These are phyloP conservation scores for Lacanobia oleracea DNA, from an alignment of 2,888 invertebrate species.

Conservation along the genomic window DNA sequence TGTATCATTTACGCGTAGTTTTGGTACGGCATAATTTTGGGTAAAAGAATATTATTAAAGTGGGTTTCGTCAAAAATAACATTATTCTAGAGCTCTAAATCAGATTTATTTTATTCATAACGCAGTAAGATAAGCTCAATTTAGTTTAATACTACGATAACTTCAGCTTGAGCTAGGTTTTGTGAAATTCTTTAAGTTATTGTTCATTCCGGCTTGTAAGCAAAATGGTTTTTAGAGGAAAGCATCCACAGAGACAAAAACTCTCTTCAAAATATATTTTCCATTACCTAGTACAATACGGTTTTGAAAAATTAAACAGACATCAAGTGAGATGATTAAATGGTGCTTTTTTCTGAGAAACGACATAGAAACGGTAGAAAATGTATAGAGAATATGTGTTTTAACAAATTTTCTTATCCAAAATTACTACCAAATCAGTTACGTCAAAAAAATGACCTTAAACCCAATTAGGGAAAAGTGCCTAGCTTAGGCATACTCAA, in stretches of 20 bases:
- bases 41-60: not conserved
- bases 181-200: constrained; percentile 11
- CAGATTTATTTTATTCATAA: constrained; percentile 19
- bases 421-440: not conserved
- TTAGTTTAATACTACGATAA: constrained; percentile 35
- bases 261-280: constrained; percentile 1
- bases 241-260: not conserved
- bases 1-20: constrained; percentile 4
- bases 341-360: constrained; percentile 6
- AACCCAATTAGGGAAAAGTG: not conserved
- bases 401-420: no score
- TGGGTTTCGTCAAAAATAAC: not conserved
- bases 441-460: not conserved
- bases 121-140: constrained; percentile 19
- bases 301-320: constrained; percentile 19
- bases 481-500: no score
- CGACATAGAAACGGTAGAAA: no score
- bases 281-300: not conserved
- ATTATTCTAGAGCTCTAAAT: not conserved
- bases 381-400: not conserved
- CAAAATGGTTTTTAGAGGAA: constrained; percentile 20
- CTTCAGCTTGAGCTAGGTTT: constrained; percentile 16
- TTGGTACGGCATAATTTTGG: not conserved
- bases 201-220: constrained; percentile 25
- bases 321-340: constrained; percentile 9